Conservation (phyloP, 2,113 vertebrate genomes). For the Leucopternis melanops region DNA sequence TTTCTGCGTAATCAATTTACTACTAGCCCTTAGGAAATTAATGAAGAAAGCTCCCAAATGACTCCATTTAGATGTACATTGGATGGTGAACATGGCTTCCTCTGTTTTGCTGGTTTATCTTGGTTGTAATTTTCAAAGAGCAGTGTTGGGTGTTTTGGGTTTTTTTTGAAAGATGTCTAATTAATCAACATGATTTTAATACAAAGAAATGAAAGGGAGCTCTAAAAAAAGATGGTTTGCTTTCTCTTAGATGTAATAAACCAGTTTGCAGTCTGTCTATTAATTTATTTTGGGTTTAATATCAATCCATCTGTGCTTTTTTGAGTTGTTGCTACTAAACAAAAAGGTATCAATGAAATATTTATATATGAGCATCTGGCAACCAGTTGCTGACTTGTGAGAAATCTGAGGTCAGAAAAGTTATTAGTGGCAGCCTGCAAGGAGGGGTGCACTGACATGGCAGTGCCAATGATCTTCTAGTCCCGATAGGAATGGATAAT, state of each 20-base stretch:
- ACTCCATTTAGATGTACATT: background rate
- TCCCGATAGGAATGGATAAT: background rate
- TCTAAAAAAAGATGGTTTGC: background rate
- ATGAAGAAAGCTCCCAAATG: background rate
- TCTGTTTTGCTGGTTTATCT: background rate
- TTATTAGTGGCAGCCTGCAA: background rate
- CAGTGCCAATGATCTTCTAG: background rate
- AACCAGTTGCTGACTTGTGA: background rate
- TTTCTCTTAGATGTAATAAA: background rate
- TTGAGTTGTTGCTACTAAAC: conserved; percentile 15
- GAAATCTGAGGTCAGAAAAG: background rate
- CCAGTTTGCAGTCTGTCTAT: background rate
- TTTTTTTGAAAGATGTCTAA: background rate
- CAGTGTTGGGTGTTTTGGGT: background rate
- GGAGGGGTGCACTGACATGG: background rate
- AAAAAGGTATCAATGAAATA: conserved; percentile 38
- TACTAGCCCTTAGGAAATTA: background rate
- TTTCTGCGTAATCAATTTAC: background rate
- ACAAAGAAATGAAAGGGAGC: background rate
- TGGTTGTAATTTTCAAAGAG: background rate
- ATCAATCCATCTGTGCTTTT: conserved; percentile 26
- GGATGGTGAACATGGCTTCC: background rate
- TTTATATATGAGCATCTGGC: conserved; percentile 28
- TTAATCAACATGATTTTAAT: background rate
- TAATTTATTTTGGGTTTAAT: conserved; percentile 35